Percentiles rank a stretch among this genome's conserved stretches.
phyloP scores from a whole-genome alignment of 2,888 invertebrate genomes.

The Ophioninae sp. region DNA sequence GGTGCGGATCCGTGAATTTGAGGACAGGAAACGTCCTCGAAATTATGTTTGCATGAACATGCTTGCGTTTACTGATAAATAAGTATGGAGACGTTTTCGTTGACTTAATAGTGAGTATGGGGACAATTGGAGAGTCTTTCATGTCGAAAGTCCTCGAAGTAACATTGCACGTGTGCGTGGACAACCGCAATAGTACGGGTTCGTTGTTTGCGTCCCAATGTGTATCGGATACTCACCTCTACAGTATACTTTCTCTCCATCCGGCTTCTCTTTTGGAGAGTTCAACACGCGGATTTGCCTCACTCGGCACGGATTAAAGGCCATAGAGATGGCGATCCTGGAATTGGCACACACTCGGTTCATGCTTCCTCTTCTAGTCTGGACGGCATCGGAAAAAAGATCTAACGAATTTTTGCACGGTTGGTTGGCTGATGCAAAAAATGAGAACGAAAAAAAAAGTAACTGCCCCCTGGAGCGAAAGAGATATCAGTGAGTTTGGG shows the following conservation, averaged over 20 bases:
- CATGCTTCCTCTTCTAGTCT: conserved; percentile 3
- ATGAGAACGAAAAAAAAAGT: background rate
- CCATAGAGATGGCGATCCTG: conserved; percentile 13
- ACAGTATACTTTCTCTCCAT: conserved; percentile 11
- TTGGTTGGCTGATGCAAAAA: background rate
- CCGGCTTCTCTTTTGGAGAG: conserved; percentile 26
- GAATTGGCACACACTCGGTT: conserved; percentile 14
- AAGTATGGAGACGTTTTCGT: background rate
- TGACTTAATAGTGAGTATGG: background rate
- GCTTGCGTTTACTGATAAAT: background rate
- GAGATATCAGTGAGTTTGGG: conserved; percentile 15
- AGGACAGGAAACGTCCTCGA: background rate
- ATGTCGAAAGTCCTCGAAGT: background rate
- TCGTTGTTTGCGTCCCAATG: conserved; percentile 31
- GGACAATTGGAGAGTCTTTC: background rate
- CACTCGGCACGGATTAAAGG: conserved; percentile 51
- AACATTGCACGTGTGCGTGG: background rate
- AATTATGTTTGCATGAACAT: background rate
- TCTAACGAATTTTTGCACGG: conserved; percentile 14
- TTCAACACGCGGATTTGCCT: conserved; percentile 41
- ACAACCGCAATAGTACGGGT: conserved; percentile 15
- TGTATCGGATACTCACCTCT: conserved; percentile 16
- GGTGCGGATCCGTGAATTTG: background rate
- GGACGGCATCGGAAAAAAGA: conserved; percentile 3
- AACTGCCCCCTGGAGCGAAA: background rate